Base-by-base conservation (phyloP, 2,888 invertebrate species). In the Pedicia rivosa region DNA sequence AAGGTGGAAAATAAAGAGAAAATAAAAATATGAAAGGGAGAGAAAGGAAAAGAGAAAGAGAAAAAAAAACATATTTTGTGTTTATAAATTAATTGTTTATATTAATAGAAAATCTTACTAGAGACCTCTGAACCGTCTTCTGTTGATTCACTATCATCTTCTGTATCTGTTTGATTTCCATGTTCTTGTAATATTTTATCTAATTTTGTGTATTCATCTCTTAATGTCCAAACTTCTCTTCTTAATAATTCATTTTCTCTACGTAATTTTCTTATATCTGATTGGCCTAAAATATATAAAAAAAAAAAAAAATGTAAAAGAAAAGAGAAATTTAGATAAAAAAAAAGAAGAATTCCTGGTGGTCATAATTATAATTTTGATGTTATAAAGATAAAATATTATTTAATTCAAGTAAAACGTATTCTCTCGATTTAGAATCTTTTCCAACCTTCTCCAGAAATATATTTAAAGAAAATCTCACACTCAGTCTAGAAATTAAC, bases 221-320 rank as follows among this genome's bases (percentile, higher is more conserved):
- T 69, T 36, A 88, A 67, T 39, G 79, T 78, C 67, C 84, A 87
- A 54, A 88, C 83, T 62, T 88, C 88, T 15, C 84, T 67, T 50
- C 84, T 76, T 38, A 90, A 65, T 56, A 83, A 81, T 48, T 88
- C 87, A 65, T 88, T 88, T 55, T 90, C 88, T 31, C 82, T 67
- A 43, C 84, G 78, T 51, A 90, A 56, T 56, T 88, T 87, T 61
- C 87, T 87, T 49, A 88, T 84, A 55, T 88, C 87, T 47, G 78
- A 79, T 57, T 88, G 87, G 46, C 88, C 86, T 86, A 63, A 14
- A 62, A 57, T 40, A 46, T 17, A 31, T 14, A 14, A 29, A 16
- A 29, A 30, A n/a, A n/a, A n/a, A n/a, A n/a, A n/a, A n/a, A n/a
- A n/a, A n/a, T n/a, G n/a, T n/a, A n/a, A n/a, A n/a, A n/a, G n/a